Evolutionary conservation across 1,140 invertebrate genomes (phyloP).

Genomic region (Parapsyche elsis): DNA sequence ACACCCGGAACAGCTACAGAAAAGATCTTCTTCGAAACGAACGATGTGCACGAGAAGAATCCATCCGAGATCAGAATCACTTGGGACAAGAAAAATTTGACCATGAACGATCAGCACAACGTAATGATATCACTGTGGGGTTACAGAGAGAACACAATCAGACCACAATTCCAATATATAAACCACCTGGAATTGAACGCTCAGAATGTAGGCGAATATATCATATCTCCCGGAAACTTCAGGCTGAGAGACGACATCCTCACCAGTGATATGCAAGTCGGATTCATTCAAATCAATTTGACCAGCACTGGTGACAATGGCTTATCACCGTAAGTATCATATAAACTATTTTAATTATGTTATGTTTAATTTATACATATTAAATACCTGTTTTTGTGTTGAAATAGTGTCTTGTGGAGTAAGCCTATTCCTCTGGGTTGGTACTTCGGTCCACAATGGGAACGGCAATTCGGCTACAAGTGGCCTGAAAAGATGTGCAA

Average conservation of each 20-base stretch:
- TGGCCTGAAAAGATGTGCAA: conserved; percentile 88
- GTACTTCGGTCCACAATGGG: conserved; percentile 93
- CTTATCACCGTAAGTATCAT: conserved; percentile 79
- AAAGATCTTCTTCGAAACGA: conserved; percentile 83
- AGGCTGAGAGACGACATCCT: conserved; percentile 74
- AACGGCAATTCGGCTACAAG: conserved; percentile 76
- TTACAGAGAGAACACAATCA: conserved; percentile 86
- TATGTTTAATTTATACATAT: background rate
- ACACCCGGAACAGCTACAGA: conserved; percentile 86
- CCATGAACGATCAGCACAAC: conserved; percentile 78
- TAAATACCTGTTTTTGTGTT: conserved; percentile 37
- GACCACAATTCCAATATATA: conserved; percentile 73
- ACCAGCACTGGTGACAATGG: conserved; percentile 79
- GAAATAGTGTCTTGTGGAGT: conserved; percentile 83
- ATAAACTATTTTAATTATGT: background rate
- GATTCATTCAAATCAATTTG: conserved; percentile 91
- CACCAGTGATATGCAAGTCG: conserved; percentile 82
- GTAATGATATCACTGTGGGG: conserved; percentile 87
- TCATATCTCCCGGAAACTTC: conserved; percentile 77
- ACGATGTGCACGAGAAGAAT: conserved; percentile 76
- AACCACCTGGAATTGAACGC: conserved; percentile 71
- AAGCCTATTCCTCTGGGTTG: conserved; percentile 90
- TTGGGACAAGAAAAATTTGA: conserved; percentile 88
- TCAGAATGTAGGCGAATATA: conserved; percentile 75
- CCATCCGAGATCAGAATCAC: conserved; percentile 80